Base-by-base conservation (phyloP, 2,888 invertebrate species). In the Amphipyra berbera region DNA sequence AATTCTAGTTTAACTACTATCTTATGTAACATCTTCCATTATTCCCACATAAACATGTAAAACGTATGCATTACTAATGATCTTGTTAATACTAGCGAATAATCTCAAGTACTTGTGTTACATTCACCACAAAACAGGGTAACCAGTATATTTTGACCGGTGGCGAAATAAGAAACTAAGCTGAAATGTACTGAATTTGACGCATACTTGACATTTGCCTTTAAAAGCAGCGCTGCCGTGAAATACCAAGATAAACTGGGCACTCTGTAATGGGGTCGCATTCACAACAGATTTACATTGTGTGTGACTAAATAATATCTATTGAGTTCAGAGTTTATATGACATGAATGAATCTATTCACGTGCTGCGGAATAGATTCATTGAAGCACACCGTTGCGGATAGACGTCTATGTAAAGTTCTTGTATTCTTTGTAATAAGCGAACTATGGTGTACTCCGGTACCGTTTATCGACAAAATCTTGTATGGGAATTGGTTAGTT, bases 61-160 rank as follows among this genome's bases (percentile, higher is more conserved):
- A 46, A 27, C 56, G 13, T 30, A 38, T 59, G 10, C 42, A 59
- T 68, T 37, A 35, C 6, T 52, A 41, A 66, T 66, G 14, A 12
- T 8, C 14, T 8, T 10, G 7, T 42, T 62, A 44, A 42, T 48
- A 40, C 15, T 33, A 9, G 6, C 1, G 14, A 54, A 48, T 48
- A 37, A 41, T 8, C 1, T 3, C 6, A 8, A 60, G 13, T 13
- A 12, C 38, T 40, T 4, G 8, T 30, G 12, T 21, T 15, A 40
- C 33, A n/a, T 33, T 46, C 13, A 4, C 14, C 35, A 30, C 12
- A 13, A 9, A 15, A 14, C 8, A 13, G 12, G 2, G 7, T 10
- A 8, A 14, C 14, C 42, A 8, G n/a, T 14, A 5, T n/a, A 13
- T 21, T 5, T 14, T 44, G 35, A 12, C 12, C 30, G 7, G n/a